Conservation (phyloP, 2,888 invertebrate species). For the Scrobipalpa costella region DNA sequence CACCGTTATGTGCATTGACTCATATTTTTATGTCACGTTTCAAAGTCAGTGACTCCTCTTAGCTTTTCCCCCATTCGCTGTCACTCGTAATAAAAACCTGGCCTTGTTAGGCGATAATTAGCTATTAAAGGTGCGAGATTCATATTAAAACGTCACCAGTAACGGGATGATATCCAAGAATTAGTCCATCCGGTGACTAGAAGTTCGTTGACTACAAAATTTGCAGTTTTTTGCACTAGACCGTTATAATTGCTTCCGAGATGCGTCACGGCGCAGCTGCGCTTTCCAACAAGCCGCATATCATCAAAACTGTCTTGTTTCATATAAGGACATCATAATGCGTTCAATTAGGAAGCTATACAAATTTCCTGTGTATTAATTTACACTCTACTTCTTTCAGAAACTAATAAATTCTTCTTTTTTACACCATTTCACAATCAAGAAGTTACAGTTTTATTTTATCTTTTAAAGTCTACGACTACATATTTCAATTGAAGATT, state of each 20-base stretch:
- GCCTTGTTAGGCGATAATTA: conserved; percentile 26
- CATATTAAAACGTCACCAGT: conserved; percentile 23
- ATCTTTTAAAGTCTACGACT: no score
- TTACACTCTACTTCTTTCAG: no score
- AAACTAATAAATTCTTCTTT: no score
- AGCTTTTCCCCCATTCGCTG: conserved; percentile 17
- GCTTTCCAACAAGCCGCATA: neutral
- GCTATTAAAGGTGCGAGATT: conserved; percentile 27
- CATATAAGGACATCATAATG: no score
- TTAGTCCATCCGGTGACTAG: conserved; percentile 29
- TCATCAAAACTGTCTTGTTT: no score
- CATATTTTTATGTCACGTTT: conserved; percentile 22
- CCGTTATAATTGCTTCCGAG: conserved; percentile 19
- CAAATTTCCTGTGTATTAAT: no score
- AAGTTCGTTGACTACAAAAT: conserved; percentile 28
- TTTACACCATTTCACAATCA: no score
- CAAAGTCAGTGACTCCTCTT: conserved; percentile 24
- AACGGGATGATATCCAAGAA: conserved; percentile 22
- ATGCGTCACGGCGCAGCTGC: conserved; percentile 2
- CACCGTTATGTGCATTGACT: conserved; percentile 6
- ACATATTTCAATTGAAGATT: no score
- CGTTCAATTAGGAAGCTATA: no score
- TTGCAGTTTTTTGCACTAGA: conserved; percentile 6
- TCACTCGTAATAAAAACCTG: conserved; percentile 13
- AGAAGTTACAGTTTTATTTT: no score